Evolutionary conservation across 2,888 invertebrate species (phyloP), one percentile per base, ranked within the genome.

Genomic region (Cerceris ruficornis): DNA sequence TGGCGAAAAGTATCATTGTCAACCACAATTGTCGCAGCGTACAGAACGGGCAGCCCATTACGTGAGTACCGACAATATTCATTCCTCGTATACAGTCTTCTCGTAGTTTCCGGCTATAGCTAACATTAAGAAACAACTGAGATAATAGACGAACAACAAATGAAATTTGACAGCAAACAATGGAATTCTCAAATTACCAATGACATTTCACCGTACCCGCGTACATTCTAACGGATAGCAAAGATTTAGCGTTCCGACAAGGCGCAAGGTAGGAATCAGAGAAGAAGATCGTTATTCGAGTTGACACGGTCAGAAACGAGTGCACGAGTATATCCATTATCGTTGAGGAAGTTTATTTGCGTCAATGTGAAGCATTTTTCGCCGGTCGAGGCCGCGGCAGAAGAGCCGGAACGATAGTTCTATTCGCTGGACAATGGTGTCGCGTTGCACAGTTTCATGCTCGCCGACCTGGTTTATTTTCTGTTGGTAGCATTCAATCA

Each of bases 311-410:
- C 52, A 59, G 77, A 64, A 70, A 70, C 69, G 58, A 15, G 14
- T 60, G 46, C 69, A 58, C 66, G 66, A 64, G 62, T 78, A 75
- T 85, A 87, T 87, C 82, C 85, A 88, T 88, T 88, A 85, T 80
- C 65, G 77, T 81, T 75, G 79, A 81, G 81, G 81, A 87, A 87
- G 80, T 88, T 88, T 88, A 88, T 88, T 87, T 88, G 78, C 84
- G 79, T 70, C 69, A 79, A 77, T 77, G 68, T 60, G 59, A 65
- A 55, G 71, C 83, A 86, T 86, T 88, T 88, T 86, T 87, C 86
- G 84, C 60, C 60, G 60, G 61, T 28, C 67, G 72, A 75, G 66
- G 57, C 41, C 49, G 39, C 50, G 68, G 64, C 75, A 39, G 64
- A 43, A 43, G 8, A 43, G 8, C 42, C 15, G 74, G 71, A 15